Evolutionary conservation across 64 coral and sea anemone species (phyloP), one percentile per base, ranked within the genome.

Genomic region (Astreopora myriophthalma): DNA sequence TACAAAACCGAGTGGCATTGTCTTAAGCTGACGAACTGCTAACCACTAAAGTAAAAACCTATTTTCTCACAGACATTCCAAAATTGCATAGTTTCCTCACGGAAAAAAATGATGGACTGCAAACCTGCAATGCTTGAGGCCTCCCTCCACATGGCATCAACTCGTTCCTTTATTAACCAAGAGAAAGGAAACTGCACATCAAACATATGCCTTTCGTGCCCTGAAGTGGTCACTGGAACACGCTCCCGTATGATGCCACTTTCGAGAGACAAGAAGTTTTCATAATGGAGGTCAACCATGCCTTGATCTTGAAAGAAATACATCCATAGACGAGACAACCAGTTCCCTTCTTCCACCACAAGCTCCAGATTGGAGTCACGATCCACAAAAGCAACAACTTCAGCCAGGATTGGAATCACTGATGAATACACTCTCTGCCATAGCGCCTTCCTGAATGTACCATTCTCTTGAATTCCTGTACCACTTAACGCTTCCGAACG

Each of bases 391-490:
- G 91, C 87, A 34, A 97, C 80, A 12, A 97, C 48, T 55, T 94
- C 95, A 65, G 95, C 87, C 19, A 97, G 55, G 19, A 97, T 66
- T 48, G 95, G 95, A 16, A 93, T 84, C 17, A 97, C 92, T 7
- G 92, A 83, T 2, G 92, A 93, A 46, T 93, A 93, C 8, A 97
- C 74, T 81, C 87, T 88, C 11, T 89, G 95, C 95, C 95, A 97
- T 2, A 97, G 71, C 22, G 95, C 95, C 91, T 94, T 93, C 46
- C 95, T 93, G 72, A 77, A 91, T 12, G 95, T 96, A 37, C 95
- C 95, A 74, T 72, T 96, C 44, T 96, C 95, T 51, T 93, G 95
- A 16, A 96, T 71, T 11, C 79, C 90, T 19, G 85, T 84, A 48
- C 78, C 78, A 31, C 68, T 82, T 24, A 98, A 65, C 28, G 95